Base-by-base conservation (phyloP, 1,140 invertebrate genomes). In the Leptinotarsa lineolata region DNA sequence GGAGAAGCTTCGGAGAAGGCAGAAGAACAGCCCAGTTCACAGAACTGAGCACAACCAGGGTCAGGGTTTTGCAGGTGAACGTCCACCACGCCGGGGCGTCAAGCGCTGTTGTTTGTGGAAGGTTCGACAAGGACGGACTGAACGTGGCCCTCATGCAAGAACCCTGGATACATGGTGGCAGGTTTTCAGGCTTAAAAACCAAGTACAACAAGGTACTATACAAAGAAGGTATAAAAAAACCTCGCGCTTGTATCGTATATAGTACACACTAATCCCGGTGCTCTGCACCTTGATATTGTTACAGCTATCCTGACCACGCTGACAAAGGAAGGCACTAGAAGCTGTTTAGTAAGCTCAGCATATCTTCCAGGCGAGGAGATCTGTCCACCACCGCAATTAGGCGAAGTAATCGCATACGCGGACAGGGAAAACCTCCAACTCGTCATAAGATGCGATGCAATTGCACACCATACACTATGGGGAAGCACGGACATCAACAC, bases 401-500 rank as follows among this genome's bases (percentile, higher is more conserved):
- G 65, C 65, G 30, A 46, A 67, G 18, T 72, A 5, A 64, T 72
- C 46, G 2, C 46, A 48, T 15, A 48, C 3, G 46, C 46, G 46
- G 12, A 3, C 16, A 48, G 16, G 6, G 11, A 48, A 48, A 48
- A 48, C 5, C 22, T 5, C 46, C 46, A 48, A 48, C 46, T 48
- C 16, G 8, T 48, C 6, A 12, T 48, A 6, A 22, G 30, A n/a
- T 12, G 58, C 44, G 71, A 72, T 72, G 71, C 71, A 2, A 72
- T 66, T 54, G 71, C 61, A 66, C 71, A 72, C 71, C 71, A 72
- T 39, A 48, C 13, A 2, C 3, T 45, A 12, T 72, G 61, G 63
- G 71, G 71, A 44, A 72, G 71, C 71, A 66, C 24, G 22, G 11
- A 66, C 64, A 15, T 44, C n/a, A n/a, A n/a, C n/a, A n/a, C n/a